Evolutionary conservation across 2,888 invertebrate genomes (phyloP), one percentile per base, ranked within the genome.

Genomic region (Augochlorella aurata): DNA sequence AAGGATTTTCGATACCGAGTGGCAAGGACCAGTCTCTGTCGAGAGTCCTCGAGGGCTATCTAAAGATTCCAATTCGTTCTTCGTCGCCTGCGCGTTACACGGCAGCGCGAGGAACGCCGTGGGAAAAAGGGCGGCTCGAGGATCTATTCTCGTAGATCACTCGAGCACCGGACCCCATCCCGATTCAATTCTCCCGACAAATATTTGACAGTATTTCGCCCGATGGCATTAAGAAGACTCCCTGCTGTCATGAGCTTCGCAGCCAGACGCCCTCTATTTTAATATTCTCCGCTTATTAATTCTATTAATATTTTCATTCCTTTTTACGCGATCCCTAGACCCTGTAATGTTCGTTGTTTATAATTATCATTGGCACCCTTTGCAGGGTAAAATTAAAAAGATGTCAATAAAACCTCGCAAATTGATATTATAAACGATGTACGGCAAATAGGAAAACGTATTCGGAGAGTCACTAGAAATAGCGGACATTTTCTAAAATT

Each of bases 31-130:
- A 81, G 81, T 66, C 66, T 50, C 5, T 18, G 65, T 75, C 45
- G n/a, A 81, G 73, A 38, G 68, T 65, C 66, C 50, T 73, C 71
- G 24, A 77, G 76, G 65, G 65, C 52, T 61, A 54, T 77, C 65
- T 47, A 73, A 18, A 73, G 82, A 73, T 72, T 81, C 72, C 77
- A 82, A 70, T 82, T 81, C 81, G 76, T 82, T 82, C 82, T 77
- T 82, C 77, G 76, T 67, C 58, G 76, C 58, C 61, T 21, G n/a
- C 14, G 49, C 52, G n/a, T 50, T 65, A 24, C 45, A 24, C 24
- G 45, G 52, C 45, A 72, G 24, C 12, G 24, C 50, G 45, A 2
- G 29, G 29, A 49, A 50, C 5, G 63, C 58, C 21, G 58, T 61
- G 45, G 21, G 50, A 72, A 14, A 70, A 14, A 70, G n/a, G 21